These are phyloP conservation scores for Brenthis daphne DNA, from an alignment of 2,888 invertebrate genomes.

Conservation along the genomic window DNA sequence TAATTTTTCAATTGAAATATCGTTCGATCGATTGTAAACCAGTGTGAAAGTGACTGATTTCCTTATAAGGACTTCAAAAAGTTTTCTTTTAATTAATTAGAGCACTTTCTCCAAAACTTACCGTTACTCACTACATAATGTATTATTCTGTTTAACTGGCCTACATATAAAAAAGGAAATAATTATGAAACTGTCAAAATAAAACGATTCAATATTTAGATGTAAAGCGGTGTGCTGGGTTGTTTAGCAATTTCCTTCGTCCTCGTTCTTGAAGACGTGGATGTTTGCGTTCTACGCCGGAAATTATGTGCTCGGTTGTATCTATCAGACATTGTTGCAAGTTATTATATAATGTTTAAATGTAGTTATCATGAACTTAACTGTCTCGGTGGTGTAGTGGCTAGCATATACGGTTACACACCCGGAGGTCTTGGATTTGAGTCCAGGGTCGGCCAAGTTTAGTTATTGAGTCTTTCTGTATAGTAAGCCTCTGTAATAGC, in stretches of 20 bases:
- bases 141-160: neutral
- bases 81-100: constrained; percentile 14
- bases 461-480: too few relatives aligned
- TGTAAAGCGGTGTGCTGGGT: constrained; percentile 35
- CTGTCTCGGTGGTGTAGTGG: too few relatives aligned
- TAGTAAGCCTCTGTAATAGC: too few relatives aligned
- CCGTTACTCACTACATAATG: neutral
- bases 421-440: too few relatives aligned
- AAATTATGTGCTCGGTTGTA: constrained; percentile 47
- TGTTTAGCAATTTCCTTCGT: constrained; percentile 57
- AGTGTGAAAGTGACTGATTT: constrained; percentile 12
- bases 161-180: neutral
- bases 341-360: too few relatives aligned
- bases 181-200: neutral
- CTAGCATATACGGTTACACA: too few relatives aligned
- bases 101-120: constrained; percentile 12
- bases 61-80: neutral
- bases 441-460: too few relatives aligned
- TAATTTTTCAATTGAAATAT: too few relatives aligned
- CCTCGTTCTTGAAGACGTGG: constrained; percentile 43
- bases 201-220: constrained; percentile 10
- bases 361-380: too few relatives aligned
- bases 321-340: constrained; percentile 2
- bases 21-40: neutral
- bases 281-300: constrained; percentile 48